phyloP scores from a whole-genome alignment of 2,113 vertebrate genomes.

The Prinia subflava region DNA sequence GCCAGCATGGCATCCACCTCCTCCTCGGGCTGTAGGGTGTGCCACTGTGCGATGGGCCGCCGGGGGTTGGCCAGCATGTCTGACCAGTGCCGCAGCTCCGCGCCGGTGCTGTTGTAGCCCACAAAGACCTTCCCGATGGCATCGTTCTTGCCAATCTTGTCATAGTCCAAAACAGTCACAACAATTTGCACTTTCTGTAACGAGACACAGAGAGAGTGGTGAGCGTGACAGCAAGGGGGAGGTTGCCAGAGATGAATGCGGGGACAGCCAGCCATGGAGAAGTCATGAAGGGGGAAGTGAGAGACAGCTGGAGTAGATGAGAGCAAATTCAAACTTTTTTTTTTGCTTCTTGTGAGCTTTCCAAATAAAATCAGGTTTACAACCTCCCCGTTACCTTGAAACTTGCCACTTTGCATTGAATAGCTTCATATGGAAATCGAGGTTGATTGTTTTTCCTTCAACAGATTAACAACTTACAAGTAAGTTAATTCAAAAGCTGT shows the following conservation, averaged over 20 bases:
- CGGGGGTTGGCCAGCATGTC: constrained; percentile 98
- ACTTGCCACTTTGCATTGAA: background rate
- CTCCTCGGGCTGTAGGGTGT: constrained; percentile 93
- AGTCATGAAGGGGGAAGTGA: background rate
- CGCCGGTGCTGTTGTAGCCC: constrained; percentile 96
- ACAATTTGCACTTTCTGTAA: constrained; percentile 98
- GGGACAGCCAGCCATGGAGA: background rate
- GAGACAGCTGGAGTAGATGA: background rate
- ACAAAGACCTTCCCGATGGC: constrained; percentile 99
- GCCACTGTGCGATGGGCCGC: constrained; percentile 98
- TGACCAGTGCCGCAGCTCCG: constrained; percentile 97
- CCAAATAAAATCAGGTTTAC: background rate
- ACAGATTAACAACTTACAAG: background rate
- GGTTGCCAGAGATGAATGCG: background rate
- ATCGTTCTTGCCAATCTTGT: constrained; percentile 99
- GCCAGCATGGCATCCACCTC: constrained; percentile 96
- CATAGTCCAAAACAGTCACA: constrained; percentile 99
- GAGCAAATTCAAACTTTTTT: background rate
- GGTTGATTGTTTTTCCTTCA: background rate
- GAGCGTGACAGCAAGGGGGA: background rate
- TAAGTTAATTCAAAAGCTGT: background rate
- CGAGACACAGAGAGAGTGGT: background rate
- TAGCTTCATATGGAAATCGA: background rate
- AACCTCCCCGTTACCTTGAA: background rate
- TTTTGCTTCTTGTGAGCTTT: background rate